These are phyloP conservation scores for Lutjanus erythropterus DNA, from an alignment of 2,113 vertebrate species.

Conservation along the genomic window DNA sequence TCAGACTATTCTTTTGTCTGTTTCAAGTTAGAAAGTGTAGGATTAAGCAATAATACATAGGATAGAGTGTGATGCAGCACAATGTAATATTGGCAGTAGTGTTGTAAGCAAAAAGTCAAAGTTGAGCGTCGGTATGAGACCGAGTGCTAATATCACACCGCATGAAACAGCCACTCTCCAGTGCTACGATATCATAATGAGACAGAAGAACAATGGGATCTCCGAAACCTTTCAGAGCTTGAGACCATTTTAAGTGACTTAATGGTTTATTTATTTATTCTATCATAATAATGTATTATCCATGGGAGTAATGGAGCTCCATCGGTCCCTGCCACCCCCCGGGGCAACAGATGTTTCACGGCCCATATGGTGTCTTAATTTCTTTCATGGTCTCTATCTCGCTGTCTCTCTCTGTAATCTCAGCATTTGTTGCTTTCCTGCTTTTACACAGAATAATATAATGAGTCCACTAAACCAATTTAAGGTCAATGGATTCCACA, in stretches of 20 bases:
- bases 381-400: conserved; percentile 43
- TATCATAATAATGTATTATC: conserved; percentile 84
- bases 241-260: conserved; percentile 75
- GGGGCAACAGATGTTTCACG: conserved; percentile 86
- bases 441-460: conserved; percentile 50
- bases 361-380: conserved; percentile 81
- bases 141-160: neutral
- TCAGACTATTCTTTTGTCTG: neutral
- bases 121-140: neutral
- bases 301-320: conserved; percentile 76
- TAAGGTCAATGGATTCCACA: too few relatives aligned
- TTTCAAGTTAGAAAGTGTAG: neutral
- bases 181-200: conserved; percentile 36
- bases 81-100: neutral
- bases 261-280: conserved; percentile 83
- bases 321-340: conserved; percentile 74
- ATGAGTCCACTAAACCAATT: conserved; percentile 42
- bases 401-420: conserved; percentile 47
- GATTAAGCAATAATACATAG: conserved; percentile 7
- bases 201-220: conserved; percentile 61
- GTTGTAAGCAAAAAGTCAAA: neutral
- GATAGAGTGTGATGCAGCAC: neutral
- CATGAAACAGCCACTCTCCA: conserved; percentile 33
- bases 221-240: conserved; percentile 62
- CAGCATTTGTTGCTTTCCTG: conserved; percentile 59